Evolutionary conservation across 1,140 invertebrate species (phyloP), one percentile per base, ranked within the genome.

Genomic region (Ganaspis sp.): DNA sequence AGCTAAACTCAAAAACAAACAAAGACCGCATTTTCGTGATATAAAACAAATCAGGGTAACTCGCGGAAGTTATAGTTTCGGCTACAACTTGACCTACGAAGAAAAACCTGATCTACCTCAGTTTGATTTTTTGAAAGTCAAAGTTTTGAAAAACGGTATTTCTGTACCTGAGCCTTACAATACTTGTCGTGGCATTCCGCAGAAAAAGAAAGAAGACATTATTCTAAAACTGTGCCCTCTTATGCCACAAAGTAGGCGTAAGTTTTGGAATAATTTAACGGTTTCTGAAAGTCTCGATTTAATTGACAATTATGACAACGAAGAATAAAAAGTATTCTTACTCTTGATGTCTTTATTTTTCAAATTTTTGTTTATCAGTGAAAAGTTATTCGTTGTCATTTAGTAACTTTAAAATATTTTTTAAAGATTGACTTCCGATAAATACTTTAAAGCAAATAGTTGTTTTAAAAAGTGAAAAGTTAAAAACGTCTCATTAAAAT

Each of bases 61-160:
- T 34, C 40, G 58, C 9, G 64, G n/a, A 70, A 75, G 19, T 37
- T 49, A 69, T 58, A 37, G 15, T 34, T 73, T 58, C 9, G 11
- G 15, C 11, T 70, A 72, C 15, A 37, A 38, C 69, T 34, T 17
- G 54, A 45, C 15, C 12, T 40, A 64, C n/a, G 11, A 64, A 19
- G 29, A n/a, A 15, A 69, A 12, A 37, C 38, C 12, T 12, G 45
- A 53, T 26, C 37, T 37, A 34, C 37, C 34, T 58, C 34, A 38
- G 6, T 64, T 11, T 1, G 5, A 45, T 45, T 45, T 45, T 45
- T 45, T 45, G 9, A 45, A 45, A 45, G 40, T 45, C 40, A 45
- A 45, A 45, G 9, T 45, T 45, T 45, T 45, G 40, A 45, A 45
- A n/a, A 45, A 45, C 9, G 40, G 40, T 6, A 45, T 45, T 45